Evolutionary conservation across 2,888 invertebrate genomes (phyloP), one percentile per base, ranked within the genome.

Genomic region (Rhynchonema sp.): DNA sequence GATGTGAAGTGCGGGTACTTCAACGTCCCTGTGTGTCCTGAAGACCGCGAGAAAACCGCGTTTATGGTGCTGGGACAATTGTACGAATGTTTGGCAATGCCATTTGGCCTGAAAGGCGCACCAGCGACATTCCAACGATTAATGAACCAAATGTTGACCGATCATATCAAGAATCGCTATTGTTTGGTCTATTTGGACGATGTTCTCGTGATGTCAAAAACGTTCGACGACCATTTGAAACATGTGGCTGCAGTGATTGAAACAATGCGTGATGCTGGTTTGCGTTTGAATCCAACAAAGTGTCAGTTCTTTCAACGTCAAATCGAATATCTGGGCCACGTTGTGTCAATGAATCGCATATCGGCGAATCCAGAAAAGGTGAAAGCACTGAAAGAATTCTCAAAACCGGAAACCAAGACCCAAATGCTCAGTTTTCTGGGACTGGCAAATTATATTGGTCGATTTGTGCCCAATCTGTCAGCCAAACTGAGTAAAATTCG

Each of bases 101-200:
- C 67, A 0, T 68, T 68, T 55, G 68, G 69, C 2, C 57, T 71
- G 13, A 58, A 62, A 0, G 66, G 63, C 2, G 63, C 64, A 27
- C 66, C 66, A 1, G 66, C 68, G 0, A 64, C 65, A 1, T 71
- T 69, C 56, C 66, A 70, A 57, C 55, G 65, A 17, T 55, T 64
- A 1, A 66, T 68, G 64, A 59, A 64, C 17, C 17, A 49, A 2
- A 56, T 66, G 2, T 54, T 67, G 13, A 13, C 9, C 27, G 54
- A 54, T 3, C 28, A 27, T 22, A 54, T 28, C 54, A 22, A 22
- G 27, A 13, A 17, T 3, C 38, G 38, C 9, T n/a, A n/a, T n/a
- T 52, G 52, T 0, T 60, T 46, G n/a, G 60, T 63, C 22, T 68
- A 68, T 59, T 46, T 68, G 1, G 67, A 68, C 52, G 68, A 68